phyloP scores from a whole-genome alignment of 2,113 vertebrate species.

The Carassius auratus region DNA sequence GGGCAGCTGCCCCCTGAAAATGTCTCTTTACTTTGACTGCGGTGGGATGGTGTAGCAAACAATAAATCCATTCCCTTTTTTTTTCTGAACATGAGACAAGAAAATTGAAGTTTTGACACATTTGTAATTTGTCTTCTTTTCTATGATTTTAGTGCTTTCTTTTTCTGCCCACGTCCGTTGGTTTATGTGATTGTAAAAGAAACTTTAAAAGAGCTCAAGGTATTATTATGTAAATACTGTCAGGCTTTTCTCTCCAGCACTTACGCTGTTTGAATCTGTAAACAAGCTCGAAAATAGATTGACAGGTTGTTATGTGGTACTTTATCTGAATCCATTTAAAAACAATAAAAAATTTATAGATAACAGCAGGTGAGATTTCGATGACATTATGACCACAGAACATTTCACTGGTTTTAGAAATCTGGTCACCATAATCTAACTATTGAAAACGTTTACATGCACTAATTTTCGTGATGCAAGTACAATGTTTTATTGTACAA shows the following conservation, averaged over 20 bases:
- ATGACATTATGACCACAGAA: too few relatives aligned
- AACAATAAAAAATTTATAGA: too few relatives aligned
- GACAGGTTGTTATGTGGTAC: not conserved
- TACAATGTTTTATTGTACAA: too few relatives aligned
- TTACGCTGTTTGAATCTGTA: too few relatives aligned
- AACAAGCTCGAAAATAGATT: not conserved
- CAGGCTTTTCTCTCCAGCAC: not conserved
- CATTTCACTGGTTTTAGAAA: too few relatives aligned
- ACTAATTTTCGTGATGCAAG: too few relatives aligned
- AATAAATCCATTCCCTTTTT: conserved; percentile 8
- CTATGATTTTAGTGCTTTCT: not conserved
- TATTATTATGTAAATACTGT: not conserved
- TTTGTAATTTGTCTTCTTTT: conserved; percentile 4
- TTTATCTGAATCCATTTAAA: not conserved
- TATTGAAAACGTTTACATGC: too few relatives aligned
- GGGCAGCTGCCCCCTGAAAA: not conserved
- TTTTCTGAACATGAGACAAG: not conserved
- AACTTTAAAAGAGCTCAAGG: not conserved
- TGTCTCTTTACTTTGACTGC: not conserved
- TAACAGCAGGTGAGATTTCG: too few relatives aligned
- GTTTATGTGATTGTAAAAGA: not conserved
- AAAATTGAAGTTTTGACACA: conserved; percentile 23
- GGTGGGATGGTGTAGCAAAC: not conserved
- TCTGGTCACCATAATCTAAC: too few relatives aligned
- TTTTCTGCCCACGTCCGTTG: not conserved